Percentiles rank a stretch among this genome's conserved stretches.
phyloP scores from a whole-genome alignment of 2,888 invertebrate genomes.

The Bruchidius siliquastri region DNA sequence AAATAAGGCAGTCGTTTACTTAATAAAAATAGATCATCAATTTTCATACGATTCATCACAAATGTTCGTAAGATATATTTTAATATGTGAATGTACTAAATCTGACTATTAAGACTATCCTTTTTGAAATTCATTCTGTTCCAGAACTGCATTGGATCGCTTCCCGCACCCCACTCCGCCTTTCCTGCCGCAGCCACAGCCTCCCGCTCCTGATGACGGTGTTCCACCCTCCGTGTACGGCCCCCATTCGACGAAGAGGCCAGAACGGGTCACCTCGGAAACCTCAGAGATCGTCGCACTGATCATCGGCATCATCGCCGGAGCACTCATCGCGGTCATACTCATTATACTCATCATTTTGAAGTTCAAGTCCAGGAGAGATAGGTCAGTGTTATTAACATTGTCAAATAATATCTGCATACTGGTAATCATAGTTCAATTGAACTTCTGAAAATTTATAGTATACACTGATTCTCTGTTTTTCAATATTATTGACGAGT shows the following conservation, averaged over 20 bases:
- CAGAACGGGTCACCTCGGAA: conserved; percentile 59
- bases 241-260: conserved; percentile 35
- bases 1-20: no score
- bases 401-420: no score
- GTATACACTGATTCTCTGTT: no score
- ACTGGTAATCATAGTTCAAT: no score
- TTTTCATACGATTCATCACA: no score
- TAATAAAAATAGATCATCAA: no score
- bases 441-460: no score
- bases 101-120: no score
- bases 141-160: not conserved
- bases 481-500: no score
- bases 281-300: conserved; percentile 71
- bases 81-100: no score
- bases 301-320: conserved; percentile 85
- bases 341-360: conserved; percentile 85
- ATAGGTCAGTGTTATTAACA: conserved; percentile 46
- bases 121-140: not conserved
- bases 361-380: conserved; percentile 80
- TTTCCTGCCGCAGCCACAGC: conserved; percentile 7
- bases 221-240: conserved; percentile 7
- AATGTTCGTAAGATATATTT: no score
- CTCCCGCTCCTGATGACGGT: conserved; percentile 7
- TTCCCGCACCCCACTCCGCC: conserved; percentile 8
- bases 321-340: conserved; percentile 84